phyloP scores from a whole-genome alignment of 2,113 vertebrate species.

The Craseonycteris thonglongyai region DNA sequence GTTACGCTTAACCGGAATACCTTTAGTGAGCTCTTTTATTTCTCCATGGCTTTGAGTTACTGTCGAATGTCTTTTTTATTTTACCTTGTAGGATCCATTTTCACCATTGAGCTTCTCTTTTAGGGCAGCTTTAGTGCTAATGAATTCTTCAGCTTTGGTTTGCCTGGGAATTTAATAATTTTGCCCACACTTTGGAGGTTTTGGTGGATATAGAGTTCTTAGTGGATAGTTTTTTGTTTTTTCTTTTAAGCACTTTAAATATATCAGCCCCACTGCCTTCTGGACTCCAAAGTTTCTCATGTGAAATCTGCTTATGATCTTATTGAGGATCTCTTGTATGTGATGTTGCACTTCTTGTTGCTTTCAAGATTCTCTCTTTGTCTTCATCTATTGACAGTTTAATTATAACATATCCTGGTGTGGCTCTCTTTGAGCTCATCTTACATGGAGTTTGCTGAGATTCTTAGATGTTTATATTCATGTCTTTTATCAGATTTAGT shows the following conservation, averaged over 20 bases:
- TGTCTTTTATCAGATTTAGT: background rate
- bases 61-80: background rate
- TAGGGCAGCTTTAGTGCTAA: background rate
- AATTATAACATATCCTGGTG: background rate
- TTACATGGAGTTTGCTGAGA: background rate
- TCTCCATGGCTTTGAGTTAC: background rate
- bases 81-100: background rate
- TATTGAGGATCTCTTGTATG: background rate
- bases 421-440: background rate
- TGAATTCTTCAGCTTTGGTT: background rate
- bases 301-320: background rate
- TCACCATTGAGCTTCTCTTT: background rate
- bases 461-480: background rate
- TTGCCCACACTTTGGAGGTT: background rate
- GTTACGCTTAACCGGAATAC: background rate
- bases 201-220: background rate
- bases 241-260: background rate
- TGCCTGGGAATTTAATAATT: background rate
- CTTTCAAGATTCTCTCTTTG: background rate
- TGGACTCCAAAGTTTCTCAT: background rate
- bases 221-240: background rate
- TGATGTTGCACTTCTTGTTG: background rate
- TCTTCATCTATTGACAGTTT: background rate
- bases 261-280: background rate
- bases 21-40: background rate